These are phyloP conservation scores for Hirundo rustica DNA, from an alignment of 2,797 vertebrate species.

Conservation along the genomic window DNA sequence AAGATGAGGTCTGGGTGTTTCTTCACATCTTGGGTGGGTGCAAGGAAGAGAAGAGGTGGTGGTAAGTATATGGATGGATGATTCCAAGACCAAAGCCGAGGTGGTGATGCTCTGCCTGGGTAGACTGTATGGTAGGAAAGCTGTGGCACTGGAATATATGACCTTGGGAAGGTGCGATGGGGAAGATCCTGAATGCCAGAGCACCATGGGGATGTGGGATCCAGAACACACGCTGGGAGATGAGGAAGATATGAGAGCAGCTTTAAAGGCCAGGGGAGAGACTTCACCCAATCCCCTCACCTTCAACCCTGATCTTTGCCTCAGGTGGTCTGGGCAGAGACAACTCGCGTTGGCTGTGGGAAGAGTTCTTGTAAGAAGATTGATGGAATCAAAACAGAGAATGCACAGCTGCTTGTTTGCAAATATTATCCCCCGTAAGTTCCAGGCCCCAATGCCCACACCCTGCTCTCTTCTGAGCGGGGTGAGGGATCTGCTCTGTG, in stretches of 20 bases:
- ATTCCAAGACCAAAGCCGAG: neutral
- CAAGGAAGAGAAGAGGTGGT: neutral
- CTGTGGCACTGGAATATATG: neutral
- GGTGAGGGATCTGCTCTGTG: neutral
- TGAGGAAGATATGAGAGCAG: neutral
- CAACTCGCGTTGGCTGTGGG: slow-evolving; percentile 68
- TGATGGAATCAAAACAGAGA: neutral
- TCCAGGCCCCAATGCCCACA: neutral
- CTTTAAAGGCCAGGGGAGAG: neutral
- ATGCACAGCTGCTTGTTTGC: slow-evolving; percentile 75
- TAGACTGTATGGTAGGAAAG: neutral
- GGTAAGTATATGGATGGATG: neutral
- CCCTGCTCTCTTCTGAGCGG: neutral
- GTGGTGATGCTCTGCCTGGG: neutral
- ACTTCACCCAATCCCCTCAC: neutral
- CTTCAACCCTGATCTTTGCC: neutral
- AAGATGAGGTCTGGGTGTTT: neutral
- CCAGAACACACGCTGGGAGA: neutral
- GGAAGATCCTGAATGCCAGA: neutral
- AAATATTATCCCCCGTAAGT: slow-evolving; percentile 77
- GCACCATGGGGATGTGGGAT: neutral
- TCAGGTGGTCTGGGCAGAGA: slow-evolving; percentile 75
- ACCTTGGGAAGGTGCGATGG: neutral
- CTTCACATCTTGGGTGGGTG: neutral
- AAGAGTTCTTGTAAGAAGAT: slow-evolving; percentile 69